Percentiles rank a stretch among this genome's conserved stretches.
These are phyloP conservation scores for Drosophila merina DNA, from an alignment of 2,888 invertebrate species.

Conservation along the genomic window DNA sequence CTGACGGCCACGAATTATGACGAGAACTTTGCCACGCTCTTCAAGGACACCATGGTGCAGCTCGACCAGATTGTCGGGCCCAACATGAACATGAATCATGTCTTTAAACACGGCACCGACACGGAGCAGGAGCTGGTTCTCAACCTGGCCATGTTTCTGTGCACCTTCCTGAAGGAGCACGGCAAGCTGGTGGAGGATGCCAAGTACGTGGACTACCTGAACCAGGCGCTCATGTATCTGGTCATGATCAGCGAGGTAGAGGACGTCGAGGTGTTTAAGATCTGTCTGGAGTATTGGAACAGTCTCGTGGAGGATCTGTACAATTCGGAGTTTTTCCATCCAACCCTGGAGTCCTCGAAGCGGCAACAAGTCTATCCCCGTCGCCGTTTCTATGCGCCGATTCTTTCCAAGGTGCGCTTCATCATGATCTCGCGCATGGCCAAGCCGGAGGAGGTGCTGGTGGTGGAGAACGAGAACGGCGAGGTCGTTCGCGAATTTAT, in stretches of 20 bases:
- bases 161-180: conserved; percentile 98
- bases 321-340: conserved; percentile 90
- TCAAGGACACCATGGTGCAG: conserved; percentile 96
- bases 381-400: conserved; percentile 90
- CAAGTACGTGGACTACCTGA: conserved; percentile 89
- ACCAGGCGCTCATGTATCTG: conserved; percentile 93
- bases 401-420: conserved; percentile 94
- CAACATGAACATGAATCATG: conserved; percentile 95
- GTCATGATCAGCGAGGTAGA: conserved; percentile 98
- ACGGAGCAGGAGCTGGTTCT: conserved; percentile 99
- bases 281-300: conserved; percentile 99
- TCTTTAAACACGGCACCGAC: conserved; percentile 96
- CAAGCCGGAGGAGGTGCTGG: conserved; percentile 99
- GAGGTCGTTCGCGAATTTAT: conserved; percentile 99
- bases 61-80: conserved; percentile 96
- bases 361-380: conserved; percentile 85
- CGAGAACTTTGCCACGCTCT: conserved; percentile 94
- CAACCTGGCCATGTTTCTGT: conserved; percentile 98
- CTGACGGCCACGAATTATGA: conserved; percentile 96
- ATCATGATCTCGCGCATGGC: conserved; percentile 99
- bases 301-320: conserved; percentile 96
- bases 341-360: conserved; percentile 79
- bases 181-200: conserved; percentile 94
- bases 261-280: conserved; percentile 99
- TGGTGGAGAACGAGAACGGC: conserved; percentile 99